Evolutionary conservation across 2,113 vertebrate genomes (phyloP).

Genomic region (Climacteris rufus): DNA sequence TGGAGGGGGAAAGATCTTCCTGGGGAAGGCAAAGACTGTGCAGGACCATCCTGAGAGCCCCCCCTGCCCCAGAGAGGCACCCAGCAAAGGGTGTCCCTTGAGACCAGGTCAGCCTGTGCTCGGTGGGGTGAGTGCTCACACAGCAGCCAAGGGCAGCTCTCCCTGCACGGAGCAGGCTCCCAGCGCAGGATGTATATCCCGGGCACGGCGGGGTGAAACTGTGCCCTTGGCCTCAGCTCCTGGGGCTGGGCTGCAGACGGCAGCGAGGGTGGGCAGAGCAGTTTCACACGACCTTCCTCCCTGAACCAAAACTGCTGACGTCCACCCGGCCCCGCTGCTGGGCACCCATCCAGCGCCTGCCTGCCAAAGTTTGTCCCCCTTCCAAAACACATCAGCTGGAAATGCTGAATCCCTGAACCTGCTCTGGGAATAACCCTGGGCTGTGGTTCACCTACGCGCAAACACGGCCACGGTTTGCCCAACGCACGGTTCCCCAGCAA

Average conservation of each 20-base stretch:
- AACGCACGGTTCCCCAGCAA: neutral
- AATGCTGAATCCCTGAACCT: constrained; percentile 14
- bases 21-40: neutral
- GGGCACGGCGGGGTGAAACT: fast-evolving
- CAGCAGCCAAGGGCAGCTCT: neutral
- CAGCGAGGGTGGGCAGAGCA: constrained; percentile 11
- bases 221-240: neutral
- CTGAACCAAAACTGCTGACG: constrained; percentile 63
- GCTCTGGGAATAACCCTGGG: neutral
- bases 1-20: neutral
- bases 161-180: neutral
- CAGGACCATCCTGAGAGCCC: neutral
- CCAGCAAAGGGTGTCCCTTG: neutral
- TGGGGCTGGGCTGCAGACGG: neutral
- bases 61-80: neutral
- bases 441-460: fast-evolving
- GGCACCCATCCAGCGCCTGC: neutral
- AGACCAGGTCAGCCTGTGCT: neutral
- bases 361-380: constrained; percentile 26
- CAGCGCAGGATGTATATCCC: neutral
- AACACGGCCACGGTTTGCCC: fast-evolving
- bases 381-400: constrained; percentile 37
- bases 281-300: constrained; percentile 60
- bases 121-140: neutral
- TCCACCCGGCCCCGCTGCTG: neutral